Conservation (phyloP, 1,140 invertebrate species). For the Drosophila baimaii region DNA sequence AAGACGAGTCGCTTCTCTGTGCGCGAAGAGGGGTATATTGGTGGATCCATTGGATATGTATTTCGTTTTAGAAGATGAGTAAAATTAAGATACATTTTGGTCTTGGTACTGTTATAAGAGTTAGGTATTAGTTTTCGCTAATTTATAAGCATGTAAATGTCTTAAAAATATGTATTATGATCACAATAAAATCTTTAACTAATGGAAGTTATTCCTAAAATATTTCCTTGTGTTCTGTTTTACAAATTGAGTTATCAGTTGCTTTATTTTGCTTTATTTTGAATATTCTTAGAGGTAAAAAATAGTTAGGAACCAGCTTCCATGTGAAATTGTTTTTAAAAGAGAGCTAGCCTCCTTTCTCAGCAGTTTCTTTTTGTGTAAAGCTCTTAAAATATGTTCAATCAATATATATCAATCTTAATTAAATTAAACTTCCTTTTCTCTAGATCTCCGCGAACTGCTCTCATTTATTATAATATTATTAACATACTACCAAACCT, state of each 20-base stretch:
- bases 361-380: neutral
- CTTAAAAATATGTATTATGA: too few species aligned
- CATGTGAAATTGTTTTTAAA: neutral
- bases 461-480: too few species aligned
- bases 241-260: neutral
- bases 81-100: neutral
- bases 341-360: neutral
- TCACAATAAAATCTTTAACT: too few species aligned
- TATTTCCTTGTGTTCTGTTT: too few species aligned
- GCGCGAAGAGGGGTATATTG: conserved; percentile 5
- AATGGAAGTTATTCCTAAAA: neutral
- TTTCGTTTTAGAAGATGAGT: neutral
- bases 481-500: neutral
- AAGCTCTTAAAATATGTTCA: neutral
- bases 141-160: neutral
- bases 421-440: too few species aligned
- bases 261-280: neutral
- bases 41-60: neutral
- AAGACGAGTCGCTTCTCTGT: conserved; percentile 39
- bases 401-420: too few species aligned
- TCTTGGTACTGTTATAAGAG: too few species aligned
- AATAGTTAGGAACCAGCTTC: neutral
- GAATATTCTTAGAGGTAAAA: neutral
- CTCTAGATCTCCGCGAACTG: too few species aligned
- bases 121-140: neutral